phyloP scores from a whole-genome alignment of 2,888 invertebrate genomes.

The Mayetiola destructor region DNA sequence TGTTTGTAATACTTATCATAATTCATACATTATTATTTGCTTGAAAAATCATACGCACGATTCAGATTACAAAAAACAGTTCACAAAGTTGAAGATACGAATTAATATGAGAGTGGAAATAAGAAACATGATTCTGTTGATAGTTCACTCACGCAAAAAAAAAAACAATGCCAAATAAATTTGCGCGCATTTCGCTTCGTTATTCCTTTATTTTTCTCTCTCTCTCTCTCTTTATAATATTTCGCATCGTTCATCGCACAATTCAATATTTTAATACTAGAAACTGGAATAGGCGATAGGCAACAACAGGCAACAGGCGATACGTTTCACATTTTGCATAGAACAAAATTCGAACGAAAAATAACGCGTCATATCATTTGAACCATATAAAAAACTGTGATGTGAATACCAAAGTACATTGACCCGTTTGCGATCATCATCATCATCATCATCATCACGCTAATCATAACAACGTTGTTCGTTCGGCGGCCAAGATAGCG shows the following conservation, averaged over 20 bases:
- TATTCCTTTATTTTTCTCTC: too few relatives aligned
- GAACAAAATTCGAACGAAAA: too few relatives aligned
- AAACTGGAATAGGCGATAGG: too few relatives aligned
- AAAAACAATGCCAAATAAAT: neutral
- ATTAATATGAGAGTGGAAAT: neutral
- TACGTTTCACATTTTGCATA: too few relatives aligned
- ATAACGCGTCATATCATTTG: neutral
- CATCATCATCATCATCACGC: neutral
- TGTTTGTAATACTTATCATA: slow-evolving; percentile 12
- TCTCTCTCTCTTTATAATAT: too few relatives aligned
- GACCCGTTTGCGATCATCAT: slow-evolving; percentile 4
- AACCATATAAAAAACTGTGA: neutral
- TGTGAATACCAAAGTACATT: neutral
- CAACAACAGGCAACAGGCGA: too few relatives aligned
- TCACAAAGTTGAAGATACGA: neutral
- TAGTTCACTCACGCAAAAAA: slow-evolving; percentile 14
- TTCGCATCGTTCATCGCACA: too few relatives aligned
- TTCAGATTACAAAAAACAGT: neutral
- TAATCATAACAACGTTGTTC: neutral
- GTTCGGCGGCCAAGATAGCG: too few relatives aligned
- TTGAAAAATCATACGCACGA: neutral
- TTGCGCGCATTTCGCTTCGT: too few relatives aligned
- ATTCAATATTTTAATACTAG: too few relatives aligned
- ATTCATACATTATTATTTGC: slow-evolving; percentile 4
- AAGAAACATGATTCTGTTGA: slow-evolving; percentile 3